Base-by-base conservation (phyloP, 2,888 invertebrate species). In the Hermaeophaga mercurialis region DNA sequence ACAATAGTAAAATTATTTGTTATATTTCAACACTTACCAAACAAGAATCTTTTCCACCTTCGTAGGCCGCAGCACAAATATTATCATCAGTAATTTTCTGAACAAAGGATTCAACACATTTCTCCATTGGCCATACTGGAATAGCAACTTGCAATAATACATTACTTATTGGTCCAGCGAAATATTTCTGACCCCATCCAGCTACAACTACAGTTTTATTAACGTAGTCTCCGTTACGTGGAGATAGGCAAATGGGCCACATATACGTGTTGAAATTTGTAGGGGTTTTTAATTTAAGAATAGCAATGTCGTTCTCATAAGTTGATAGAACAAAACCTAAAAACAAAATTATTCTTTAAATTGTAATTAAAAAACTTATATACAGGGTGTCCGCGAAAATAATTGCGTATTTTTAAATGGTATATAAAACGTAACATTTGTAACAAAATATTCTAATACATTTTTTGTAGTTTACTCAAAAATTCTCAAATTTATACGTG, bases 201-300 rank as follows among this genome's bases (percentile, higher is more conserved):
- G 85, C 89, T 11, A 90, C 87, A 52, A 85, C 80, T 26, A 82
- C 89, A 6, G 78, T 81, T 70, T 84, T 80, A 58, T 86, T 83
- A 14, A 83, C 84, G 66, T 86, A 84, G 3, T 80, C 75, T 34
- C 84, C 72, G 1, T 82, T 83, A 0, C 82, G 67, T 0, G 89
- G 88, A 0, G 93, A 93, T 60, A 94, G 81, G 72, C 93, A 94
- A 49, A 92, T 85, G 0, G 91, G 92, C 88, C 91, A 90, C 47
- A 93, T 88, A 69, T 90, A 91, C 0, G 85, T 84, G 67, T 88
- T 88, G 73, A 91, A 91, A 3, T 83, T 76, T 0, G 88, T 85
- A 0, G 87, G 81, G 6, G 84, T 77, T 59, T 85, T 81, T 46
- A 91, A 77, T 66, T 84, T 85, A 36, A 94, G 65, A 28, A 93